A percentile compares a stretch with the other conserved stretches of the same genome.
These are phyloP conservation scores for Drosophila barbarae DNA, from an alignment of 2,888 invertebrate species.

Conservation along the genomic window DNA sequence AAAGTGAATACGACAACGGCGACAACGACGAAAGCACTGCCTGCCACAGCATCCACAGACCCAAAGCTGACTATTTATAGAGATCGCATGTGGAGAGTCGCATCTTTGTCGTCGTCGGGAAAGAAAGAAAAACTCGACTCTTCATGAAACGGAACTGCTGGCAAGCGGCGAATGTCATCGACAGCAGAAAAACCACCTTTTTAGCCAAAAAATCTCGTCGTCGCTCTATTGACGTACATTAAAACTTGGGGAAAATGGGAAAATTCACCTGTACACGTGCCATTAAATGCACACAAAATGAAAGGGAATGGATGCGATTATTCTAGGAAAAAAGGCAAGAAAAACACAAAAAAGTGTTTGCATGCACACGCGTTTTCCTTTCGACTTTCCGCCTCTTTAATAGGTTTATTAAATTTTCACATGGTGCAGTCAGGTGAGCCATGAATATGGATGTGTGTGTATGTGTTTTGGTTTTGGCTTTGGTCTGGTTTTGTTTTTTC, in stretches of 20 bases:
- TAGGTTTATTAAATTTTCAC: constrained; percentile 46
- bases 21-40: constrained; percentile 24
- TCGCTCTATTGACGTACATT: constrained; percentile 40
- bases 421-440: constrained; percentile 25
- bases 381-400: constrained; percentile 34
- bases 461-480: constrained; percentile 13
- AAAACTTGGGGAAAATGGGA: not conserved
- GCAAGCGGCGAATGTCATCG: constrained; percentile 14
- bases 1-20: constrained; percentile 43
- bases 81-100: constrained; percentile 28
- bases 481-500: constrained; percentile 14
- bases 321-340: constrained; percentile 14
- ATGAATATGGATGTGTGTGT: constrained; percentile 2
- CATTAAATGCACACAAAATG: constrained; percentile 24
- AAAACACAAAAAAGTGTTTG: constrained; percentile 9
- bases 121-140: constrained; percentile 36
- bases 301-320: constrained; percentile 23
- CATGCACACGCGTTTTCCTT: constrained; percentile 42
- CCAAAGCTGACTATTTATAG: constrained; percentile 39
- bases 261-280: constrained; percentile 32
- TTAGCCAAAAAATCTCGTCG: constrained; percentile 8
- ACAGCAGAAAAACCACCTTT: not conserved
- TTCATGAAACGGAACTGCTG: constrained; percentile 48
- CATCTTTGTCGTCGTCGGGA: constrained; percentile 5
- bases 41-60: constrained; percentile 13